A percentile compares a stretch with the other conserved stretches of the same genome.
phyloP scores from a whole-genome alignment of 1,140 invertebrate species.

The Drosophila kohkoa region DNA sequence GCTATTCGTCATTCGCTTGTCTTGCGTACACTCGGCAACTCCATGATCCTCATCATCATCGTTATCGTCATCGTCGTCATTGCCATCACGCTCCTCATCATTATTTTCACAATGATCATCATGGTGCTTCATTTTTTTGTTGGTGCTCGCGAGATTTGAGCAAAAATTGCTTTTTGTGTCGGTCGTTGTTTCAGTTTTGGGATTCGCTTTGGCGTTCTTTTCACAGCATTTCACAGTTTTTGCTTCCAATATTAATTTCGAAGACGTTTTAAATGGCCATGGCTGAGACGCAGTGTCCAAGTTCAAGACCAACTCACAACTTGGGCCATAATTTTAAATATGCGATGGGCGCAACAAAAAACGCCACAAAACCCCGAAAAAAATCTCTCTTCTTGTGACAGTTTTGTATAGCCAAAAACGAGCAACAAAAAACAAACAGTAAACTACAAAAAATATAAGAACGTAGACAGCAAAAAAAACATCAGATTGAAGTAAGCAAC shows the following conservation, averaged over 20 bases:
- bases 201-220: conserved; percentile 72
- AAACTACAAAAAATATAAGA: conserved; percentile 38
- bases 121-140: conserved; percentile 50
- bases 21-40: conserved; percentile 45
- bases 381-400: conserved; percentile 72
- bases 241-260: conserved; percentile 82
- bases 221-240: conserved; percentile 82
- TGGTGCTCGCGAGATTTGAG: conserved; percentile 41
- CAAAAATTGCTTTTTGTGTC: conserved; percentile 74
- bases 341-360: conserved; percentile 57
- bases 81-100: conserved; percentile 15
- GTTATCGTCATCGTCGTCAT: conserved; percentile 45
- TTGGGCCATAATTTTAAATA: conserved; percentile 75
- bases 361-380: conserved; percentile 33
- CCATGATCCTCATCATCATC: conserved; percentile 34
- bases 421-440: conserved; percentile 26
- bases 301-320: conserved; percentile 6
- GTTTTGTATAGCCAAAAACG: conserved; percentile 38
- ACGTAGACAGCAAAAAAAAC: conserved; percentile 52
- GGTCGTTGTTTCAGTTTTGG: conserved; percentile 27
- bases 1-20: conserved; percentile 84
- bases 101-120: conserved; percentile 49
- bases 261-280: conserved; percentile 79
- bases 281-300: conserved; percentile 57
- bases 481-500: conserved; percentile 19